Conservation (phyloP, 2,888 invertebrate species). For the Galerucella nymphaeae region DNA sequence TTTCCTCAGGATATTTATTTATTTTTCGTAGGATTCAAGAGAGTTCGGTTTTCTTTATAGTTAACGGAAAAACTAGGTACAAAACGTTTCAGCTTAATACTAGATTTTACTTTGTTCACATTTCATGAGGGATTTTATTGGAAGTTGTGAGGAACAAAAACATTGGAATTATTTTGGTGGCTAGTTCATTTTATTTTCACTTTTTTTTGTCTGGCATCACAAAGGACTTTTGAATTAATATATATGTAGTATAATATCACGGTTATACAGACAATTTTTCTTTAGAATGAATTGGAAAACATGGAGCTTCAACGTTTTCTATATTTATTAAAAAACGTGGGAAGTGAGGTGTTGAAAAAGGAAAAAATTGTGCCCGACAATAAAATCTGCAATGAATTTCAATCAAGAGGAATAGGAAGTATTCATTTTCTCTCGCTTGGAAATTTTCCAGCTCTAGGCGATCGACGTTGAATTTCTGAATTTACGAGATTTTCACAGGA, state of each 20-base stretch:
- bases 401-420: conserved; percentile 8
- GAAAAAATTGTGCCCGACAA: conserved; percentile 1
- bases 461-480: neutral
- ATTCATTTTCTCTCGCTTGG: conserved; percentile 1
- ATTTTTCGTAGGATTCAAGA: conserved; percentile 18
- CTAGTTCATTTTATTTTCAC: neutral
- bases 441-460: conserved; percentile 8
- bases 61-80: conserved; percentile 17
- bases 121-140: conserved; percentile 1
- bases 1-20: conserved; percentile 29
- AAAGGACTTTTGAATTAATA: no score
- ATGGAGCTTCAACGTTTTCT: no score
- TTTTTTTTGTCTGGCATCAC: no score
- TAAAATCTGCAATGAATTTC: conserved; percentile 15
- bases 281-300: no score
- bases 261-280: no score
- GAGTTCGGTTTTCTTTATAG: conserved; percentile 28
- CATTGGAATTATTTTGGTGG: neutral
- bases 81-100: conserved; percentile 6
- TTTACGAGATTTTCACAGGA: conserved; percentile 8
- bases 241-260: no score
- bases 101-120: conserved; percentile 11
- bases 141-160: neutral
- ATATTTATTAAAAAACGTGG: no score
- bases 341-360: neutral